Base-by-base conservation (phyloP, 2,888 invertebrate genomes). In the Dynastes grantii region DNA sequence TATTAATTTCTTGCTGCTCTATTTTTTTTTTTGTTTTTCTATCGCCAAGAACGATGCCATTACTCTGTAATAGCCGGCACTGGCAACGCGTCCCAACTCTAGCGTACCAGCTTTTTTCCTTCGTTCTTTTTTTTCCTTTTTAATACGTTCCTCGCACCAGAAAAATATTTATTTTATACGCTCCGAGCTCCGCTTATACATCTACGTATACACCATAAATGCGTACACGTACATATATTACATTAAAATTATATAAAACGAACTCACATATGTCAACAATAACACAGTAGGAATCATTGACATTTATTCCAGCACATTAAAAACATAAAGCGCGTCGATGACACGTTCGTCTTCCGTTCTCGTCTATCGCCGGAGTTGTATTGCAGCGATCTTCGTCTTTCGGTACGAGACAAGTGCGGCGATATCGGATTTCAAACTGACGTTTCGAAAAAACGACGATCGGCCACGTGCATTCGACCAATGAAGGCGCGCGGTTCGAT, bases 261-360 rank as follows among this genome's bases (percentile, higher is more conserved):
- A 64, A 76, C 64, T 76, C 76, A 65, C 70, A 77, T 71, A 77
- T 77, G 77, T 70, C 70, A 77, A 77, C 70, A 77, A 77, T 77
- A 77, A 77, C 77, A 77, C 49, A 29, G 71, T 40, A 73, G 70
- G 77, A 77, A 77, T 77, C 77, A 63, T 77, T 77, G 77, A 77
- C 77, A 77, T 68, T 77, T 71, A 77, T 77, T 77, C 61, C 61
- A 55, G 51, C 67, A 55, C 76, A 51, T 65, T 76, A 76, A 76
- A 76, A 75, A 75, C 75, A 75, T 64, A 64, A 75, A 75, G 64
- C 75, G 64, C 75, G 75, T 64, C 61, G 75, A 75, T 75, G 75
- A 75, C 75, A 75, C 64, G 68, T 63, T 49, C 45, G 45, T 49
- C 58, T 61, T 45, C 53, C 45, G 63, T 63, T 51, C 27, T 63